phyloP scores from a whole-genome alignment of 2,113 vertebrate species.

The Heteronetta atricapilla region DNA sequence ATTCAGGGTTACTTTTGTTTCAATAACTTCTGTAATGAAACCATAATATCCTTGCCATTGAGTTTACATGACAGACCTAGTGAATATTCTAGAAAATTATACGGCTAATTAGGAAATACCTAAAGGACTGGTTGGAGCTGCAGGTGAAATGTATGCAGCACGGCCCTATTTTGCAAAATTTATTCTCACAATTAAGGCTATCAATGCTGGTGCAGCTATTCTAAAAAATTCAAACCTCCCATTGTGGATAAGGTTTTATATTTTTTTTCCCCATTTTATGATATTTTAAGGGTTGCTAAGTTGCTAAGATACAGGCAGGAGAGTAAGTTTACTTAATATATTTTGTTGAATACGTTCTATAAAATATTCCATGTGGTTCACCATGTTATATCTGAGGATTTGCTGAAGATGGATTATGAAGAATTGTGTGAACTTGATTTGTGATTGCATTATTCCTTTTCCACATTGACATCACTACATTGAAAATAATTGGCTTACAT shows the following conservation, averaged over 20 bases:
- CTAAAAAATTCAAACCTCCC: not conserved
- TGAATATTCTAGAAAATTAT: not conserved
- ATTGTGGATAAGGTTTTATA: conserved; percentile 11
- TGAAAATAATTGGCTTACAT: conserved; percentile 51
- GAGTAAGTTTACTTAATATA: conserved; percentile 55
- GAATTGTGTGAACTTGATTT: conserved; percentile 44
- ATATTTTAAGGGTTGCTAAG: conserved; percentile 51
- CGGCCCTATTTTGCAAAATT: conserved; percentile 20
- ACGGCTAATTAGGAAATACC: not conserved
- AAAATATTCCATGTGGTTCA: conserved; percentile 61
- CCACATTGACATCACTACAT: conserved; percentile 13
- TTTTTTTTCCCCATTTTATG: not conserved
- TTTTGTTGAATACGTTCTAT: conserved; percentile 66
- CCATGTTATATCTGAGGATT: conserved; percentile 68
- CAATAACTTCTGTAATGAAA: not conserved
- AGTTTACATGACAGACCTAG: not conserved
- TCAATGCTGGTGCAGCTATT: not conserved
- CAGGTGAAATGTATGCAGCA: not conserved
- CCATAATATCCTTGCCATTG: not conserved
- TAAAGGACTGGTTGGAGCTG: not conserved
- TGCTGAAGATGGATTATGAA: conserved; percentile 71
- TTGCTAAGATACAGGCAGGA: conserved; percentile 69
- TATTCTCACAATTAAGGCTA: not conserved
- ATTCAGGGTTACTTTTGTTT: not conserved
- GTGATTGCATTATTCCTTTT: conserved; percentile 52